These are phyloP conservation scores for Sebastes melanostomus DNA, from an alignment of 2,797 vertebrate species.

Conservation along the genomic window DNA sequence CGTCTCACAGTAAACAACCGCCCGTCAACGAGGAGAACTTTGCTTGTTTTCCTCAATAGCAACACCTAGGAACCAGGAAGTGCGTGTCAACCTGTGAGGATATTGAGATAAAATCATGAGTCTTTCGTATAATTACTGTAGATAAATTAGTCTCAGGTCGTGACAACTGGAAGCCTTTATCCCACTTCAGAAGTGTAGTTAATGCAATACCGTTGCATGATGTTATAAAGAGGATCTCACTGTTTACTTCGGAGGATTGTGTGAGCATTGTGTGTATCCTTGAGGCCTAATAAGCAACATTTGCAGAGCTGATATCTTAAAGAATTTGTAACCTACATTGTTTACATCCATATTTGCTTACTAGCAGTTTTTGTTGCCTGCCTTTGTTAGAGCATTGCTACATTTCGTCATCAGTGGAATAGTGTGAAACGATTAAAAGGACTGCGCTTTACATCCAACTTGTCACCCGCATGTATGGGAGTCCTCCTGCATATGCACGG, in stretches of 20 bases:
- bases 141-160: conserved; percentile 15
- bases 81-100: background rate
- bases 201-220: background rate
- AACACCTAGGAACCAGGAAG: conserved; percentile 28
- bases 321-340: background rate
- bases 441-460: background rate
- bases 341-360: background rate
- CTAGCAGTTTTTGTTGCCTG: background rate
- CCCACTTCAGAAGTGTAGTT: background rate
- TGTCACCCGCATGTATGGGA: background rate
- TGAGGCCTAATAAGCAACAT: background rate
- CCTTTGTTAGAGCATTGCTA: background rate
- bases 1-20: conserved; percentile 30
- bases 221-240: background rate
- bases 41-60: conserved; percentile 60
- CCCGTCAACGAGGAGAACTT: conserved; percentile 51
- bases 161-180: background rate
- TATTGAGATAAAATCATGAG: background rate
- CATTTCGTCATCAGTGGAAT: background rate
- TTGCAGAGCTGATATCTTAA: background rate
- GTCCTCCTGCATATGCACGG: background rate
- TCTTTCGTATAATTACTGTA: background rate
- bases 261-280: background rate
- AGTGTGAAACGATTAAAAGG: background rate
- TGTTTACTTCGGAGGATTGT: background rate